A percentile compares a stretch with the other conserved stretches of the same genome.
phyloP scores from a whole-genome alignment of 2,797 vertebrate species.

The Oreonectes daqikongensis region DNA sequence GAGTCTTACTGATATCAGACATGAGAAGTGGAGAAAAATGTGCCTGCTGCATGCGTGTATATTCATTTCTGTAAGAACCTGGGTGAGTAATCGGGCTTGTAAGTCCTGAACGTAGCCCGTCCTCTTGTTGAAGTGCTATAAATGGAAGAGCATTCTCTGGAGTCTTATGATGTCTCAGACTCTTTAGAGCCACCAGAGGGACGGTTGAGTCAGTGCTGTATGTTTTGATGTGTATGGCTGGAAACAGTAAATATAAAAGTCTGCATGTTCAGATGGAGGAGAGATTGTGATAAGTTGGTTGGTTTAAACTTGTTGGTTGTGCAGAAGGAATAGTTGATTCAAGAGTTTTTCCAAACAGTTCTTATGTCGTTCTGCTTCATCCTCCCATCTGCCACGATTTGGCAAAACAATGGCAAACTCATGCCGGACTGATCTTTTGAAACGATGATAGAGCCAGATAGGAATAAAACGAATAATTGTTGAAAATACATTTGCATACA shows the following conservation, averaged over 20 bases:
- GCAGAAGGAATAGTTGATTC: background rate
- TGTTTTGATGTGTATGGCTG: background rate
- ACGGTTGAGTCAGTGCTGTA: background rate
- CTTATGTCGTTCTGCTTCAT: background rate
- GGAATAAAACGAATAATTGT: too few relatives aligned
- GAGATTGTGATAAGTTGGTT: background rate
- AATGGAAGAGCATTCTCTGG: slow-evolving; percentile 34
- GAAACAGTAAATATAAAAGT: background rate
- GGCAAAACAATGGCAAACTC: background rate
- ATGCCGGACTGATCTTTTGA: background rate
- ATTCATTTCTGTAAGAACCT: slow-evolving; percentile 16
- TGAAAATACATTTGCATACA: background rate
- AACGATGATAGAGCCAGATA: too few relatives aligned
- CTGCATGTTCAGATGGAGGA: background rate
- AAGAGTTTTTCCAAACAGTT: background rate
- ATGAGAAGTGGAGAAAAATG: slow-evolving; percentile 9
- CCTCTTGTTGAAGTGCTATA: slow-evolving; percentile 20
- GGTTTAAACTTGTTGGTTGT: background rate
- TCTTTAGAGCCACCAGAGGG: slow-evolving; percentile 5
- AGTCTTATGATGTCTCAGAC: slow-evolving; percentile 14
- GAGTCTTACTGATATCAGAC: slow-evolving; percentile 16
- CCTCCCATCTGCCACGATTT: background rate
- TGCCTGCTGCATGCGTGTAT: slow-evolving; percentile 2
- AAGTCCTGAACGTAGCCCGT: slow-evolving; percentile 18
- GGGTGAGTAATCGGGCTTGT: slow-evolving; percentile 25